These are phyloP conservation scores for Geopemphigus sp. DNA, from an alignment of 1,140 invertebrate species.

Conservation along the genomic window DNA sequence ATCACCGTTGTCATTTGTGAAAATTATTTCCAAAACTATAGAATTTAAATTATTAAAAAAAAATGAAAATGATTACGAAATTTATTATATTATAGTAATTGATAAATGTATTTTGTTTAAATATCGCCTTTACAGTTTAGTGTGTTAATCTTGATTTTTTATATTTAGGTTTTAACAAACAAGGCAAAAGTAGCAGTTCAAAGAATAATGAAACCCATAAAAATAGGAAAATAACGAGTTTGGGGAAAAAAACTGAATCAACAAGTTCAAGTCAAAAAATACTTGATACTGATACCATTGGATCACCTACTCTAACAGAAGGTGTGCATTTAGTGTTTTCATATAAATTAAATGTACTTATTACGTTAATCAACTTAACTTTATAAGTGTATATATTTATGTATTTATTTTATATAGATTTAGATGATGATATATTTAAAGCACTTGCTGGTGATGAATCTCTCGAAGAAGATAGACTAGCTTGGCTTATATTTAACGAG, in stretches of 20 bases:
- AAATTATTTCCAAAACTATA: too few species aligned
- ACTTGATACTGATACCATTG: neutral
- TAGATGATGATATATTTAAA: constrained; percentile 44
- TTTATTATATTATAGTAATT: too few species aligned
- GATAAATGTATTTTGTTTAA: too few species aligned
- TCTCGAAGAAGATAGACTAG: constrained; percentile 39
- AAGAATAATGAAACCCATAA: neutral
- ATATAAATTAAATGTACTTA: neutral
- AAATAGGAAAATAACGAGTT: neutral
- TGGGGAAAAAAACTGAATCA: constrained; percentile 1
- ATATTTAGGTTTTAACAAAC: neutral
- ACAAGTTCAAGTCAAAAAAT: neutral
- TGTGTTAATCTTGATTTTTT: neutral
- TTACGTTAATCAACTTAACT: neutral
- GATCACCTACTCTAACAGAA: constrained; percentile 27
- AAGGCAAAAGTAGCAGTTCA: neutral
- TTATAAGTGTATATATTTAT: neutral
- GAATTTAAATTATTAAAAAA: too few species aligned
- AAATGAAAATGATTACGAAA: too few species aligned
- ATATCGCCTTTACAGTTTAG: too few species aligned
- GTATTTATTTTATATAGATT: neutral
- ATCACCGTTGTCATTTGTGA: too few species aligned
- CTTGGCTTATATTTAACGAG: constrained; percentile 39
- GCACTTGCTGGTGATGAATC: constrained; percentile 38
- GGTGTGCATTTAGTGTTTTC: neutral